Evolutionary conservation across 2,888 invertebrate species (phyloP), one percentile per base, ranked within the genome.

Genomic region (Cephalotes varians): DNA sequence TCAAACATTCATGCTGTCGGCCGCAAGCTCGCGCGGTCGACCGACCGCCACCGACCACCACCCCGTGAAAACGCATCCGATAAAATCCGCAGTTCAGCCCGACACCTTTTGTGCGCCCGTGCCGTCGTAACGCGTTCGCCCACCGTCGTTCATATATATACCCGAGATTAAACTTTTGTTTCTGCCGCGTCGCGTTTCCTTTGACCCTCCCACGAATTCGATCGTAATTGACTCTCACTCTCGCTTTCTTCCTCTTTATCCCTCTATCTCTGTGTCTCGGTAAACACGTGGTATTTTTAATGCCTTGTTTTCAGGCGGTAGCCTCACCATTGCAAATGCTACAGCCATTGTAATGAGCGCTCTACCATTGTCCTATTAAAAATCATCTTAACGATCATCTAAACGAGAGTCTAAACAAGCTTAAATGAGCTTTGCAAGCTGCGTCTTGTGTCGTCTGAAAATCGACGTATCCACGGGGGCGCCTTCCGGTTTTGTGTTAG

Each of bases 1-100:
- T 90, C 89, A 90, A 90, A 90, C 88, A 90, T 90, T 91, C 87
- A 89, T 89, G 85, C 86, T 64, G 84, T 84, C 81, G 86, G 72
- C 80, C 90, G 74, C 86, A 86, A 81, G 86, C 67, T 81, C 81
- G 85, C 79, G 88, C 90, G 72, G 84, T 77, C 80, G 81, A 77
- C 71, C 54, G 65, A 77, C 73, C 31, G 54, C 37, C 69, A 15
- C 18, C 77, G 31, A n/a, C 51, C 51, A n/a, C 51, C 51, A n/a
- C 80, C 74, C 82, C 85, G 82, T 86, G 83, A 90, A 90, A 89
- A 90, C 85, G 76, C 83, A 54, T 64, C 89, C 82, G 89, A 89
- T 89, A 90, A 89, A 89, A 87, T 85, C n/a, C n/a, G 86, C 87
- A 71, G 69, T n/a, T 31, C 73, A 18, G 18, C 60, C 47, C 37